Percentiles rank a stretch among this genome's conserved stretches.
These are phyloP conservation scores for Apeira syringaria DNA, from an alignment of 2,888 invertebrate genomes.

Conservation along the genomic window DNA sequence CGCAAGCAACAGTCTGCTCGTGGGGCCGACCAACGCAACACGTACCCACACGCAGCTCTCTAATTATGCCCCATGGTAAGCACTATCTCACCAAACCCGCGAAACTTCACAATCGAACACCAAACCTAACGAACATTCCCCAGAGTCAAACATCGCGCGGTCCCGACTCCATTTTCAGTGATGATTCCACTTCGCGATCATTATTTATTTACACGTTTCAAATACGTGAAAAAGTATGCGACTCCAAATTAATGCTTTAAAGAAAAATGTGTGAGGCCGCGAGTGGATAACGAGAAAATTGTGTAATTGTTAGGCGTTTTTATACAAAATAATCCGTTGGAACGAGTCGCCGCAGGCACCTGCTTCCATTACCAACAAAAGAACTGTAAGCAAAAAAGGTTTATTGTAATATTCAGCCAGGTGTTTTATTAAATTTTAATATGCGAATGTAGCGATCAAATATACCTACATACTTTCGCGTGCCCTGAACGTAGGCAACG, in stretches of 20 bases:
- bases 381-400: constrained; percentile 42
- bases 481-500: constrained; percentile 1
- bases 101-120: constrained; percentile 31
- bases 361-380: constrained; percentile 49
- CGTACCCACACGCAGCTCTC: constrained; percentile 56
- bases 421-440: constrained; percentile 15
- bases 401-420: constrained; percentile 26
- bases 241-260: constrained; percentile 42
- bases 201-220: constrained; percentile 66
- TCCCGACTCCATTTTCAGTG: constrained; percentile 55
- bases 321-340: constrained; percentile 26
- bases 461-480: constrained; percentile 5
- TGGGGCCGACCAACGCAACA: constrained; percentile 67
- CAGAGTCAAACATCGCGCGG: neutral
- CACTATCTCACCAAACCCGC: constrained; percentile 45
- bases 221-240: constrained; percentile 25
- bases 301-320: constrained; percentile 23
- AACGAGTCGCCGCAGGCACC: constrained; percentile 31
- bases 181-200: constrained; percentile 55
- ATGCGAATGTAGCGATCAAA: constrained; percentile 14
- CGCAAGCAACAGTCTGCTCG: constrained; percentile 79
- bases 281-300: constrained; percentile 31
- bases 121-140: neutral
- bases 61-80: constrained; percentile 73
- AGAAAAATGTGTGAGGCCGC: constrained; percentile 32